phyloP scores from a whole-genome alignment of 2,888 invertebrate genomes.

The Leptinotarsa juncta region DNA sequence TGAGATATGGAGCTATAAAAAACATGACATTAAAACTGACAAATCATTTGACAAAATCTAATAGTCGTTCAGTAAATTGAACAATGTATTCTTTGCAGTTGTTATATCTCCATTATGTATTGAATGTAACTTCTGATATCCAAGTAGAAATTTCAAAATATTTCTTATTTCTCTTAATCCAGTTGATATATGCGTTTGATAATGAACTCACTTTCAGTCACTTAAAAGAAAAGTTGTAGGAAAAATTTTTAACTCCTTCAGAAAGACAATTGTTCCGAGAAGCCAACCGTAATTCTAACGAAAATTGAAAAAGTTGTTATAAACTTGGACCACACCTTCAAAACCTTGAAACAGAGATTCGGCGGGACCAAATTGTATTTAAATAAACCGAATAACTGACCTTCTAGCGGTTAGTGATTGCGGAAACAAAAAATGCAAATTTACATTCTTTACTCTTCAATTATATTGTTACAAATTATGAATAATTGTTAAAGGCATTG shows the following conservation, averaged over 20 bases:
- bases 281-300: not conserved
- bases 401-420: constrained; percentile 14
- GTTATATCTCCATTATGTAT: too few species aligned
- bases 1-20: too few species aligned
- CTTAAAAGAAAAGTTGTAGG: not conserved
- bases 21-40: too few species aligned
- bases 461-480: constrained; percentile 16
- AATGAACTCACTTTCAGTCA: not conserved
- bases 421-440: constrained; percentile 20
- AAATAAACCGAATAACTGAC: constrained; percentile 6
- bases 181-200: too few species aligned
- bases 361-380: not conserved
- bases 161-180: too few species aligned
- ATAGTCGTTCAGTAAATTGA: too few species aligned
- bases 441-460: constrained; percentile 9
- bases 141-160: too few species aligned
- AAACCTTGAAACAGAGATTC: constrained; percentile 1
- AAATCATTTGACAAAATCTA: too few species aligned
- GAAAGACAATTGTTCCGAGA: not conserved
- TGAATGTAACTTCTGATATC: too few species aligned
- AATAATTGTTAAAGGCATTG: constrained; percentile 21
- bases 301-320: not conserved
- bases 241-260: not conserved
- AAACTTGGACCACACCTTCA: not conserved
- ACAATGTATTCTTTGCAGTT: too few species aligned